phyloP scores from a whole-genome alignment of 2,113 vertebrate species.

The Tympanuchus pallidicinctus region DNA sequence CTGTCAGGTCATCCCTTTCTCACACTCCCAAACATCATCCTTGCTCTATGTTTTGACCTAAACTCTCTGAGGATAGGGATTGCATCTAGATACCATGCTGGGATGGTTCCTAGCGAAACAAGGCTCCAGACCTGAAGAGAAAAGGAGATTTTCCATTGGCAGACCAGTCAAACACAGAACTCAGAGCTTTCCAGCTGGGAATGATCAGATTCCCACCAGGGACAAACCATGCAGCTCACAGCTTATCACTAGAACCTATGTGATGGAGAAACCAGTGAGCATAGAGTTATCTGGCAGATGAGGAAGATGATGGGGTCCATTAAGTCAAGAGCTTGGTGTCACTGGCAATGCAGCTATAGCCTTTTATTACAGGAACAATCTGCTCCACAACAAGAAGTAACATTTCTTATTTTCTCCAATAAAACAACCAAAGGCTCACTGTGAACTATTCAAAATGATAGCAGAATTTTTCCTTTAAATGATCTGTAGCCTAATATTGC shows the following conservation, averaged over 20 bases:
- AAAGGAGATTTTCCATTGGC: not conserved
- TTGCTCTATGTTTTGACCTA: not conserved
- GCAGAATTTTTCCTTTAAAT: not conserved
- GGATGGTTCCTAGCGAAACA: not conserved
- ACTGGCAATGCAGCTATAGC: not conserved
- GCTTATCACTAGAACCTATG: not conserved
- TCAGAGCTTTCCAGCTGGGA: not conserved
- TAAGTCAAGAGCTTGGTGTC: not conserved
- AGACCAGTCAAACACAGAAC: not conserved
- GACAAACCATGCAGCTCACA: not conserved
- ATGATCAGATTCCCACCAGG: not conserved
- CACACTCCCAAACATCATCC: not conserved
- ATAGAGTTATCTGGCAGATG: not conserved
- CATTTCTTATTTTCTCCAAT: not conserved
- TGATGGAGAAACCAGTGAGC: not conserved
- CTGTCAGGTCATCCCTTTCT: not conserved
- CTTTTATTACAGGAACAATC: not conserved
- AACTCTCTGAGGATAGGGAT: not conserved
- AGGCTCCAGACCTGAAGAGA: not conserved
- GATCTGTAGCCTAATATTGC: not conserved
- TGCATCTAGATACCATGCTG: not conserved
- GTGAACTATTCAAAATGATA: not conserved
- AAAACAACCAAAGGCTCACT: not conserved
- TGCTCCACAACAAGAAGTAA: not conserved
- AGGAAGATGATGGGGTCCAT: not conserved